Percentiles rank a stretch among this genome's conserved stretches.
phyloP scores from a whole-genome alignment of 2,797 vertebrate genomes.

The Babyrousa celebensis region DNA sequence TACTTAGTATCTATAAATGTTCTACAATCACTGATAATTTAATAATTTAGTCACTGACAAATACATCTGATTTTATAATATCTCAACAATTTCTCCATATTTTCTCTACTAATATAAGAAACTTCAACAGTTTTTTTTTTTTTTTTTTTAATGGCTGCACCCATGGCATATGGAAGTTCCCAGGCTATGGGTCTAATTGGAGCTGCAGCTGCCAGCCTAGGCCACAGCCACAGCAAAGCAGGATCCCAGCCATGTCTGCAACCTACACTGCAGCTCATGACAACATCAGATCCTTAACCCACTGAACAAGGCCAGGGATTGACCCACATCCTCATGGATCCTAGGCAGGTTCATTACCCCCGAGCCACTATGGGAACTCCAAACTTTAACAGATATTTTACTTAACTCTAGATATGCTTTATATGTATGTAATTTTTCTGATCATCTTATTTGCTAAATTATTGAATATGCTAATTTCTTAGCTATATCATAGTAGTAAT shows the following conservation, averaged over 20 bases:
- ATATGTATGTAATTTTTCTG: background rate
- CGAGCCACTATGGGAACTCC: no score
- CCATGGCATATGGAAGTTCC: no score
- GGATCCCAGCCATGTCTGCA: no score
- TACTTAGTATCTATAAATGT: background rate
- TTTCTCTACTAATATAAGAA: background rate
- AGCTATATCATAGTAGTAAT: background rate
- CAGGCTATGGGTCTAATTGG: no score
- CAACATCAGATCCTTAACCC: no score
- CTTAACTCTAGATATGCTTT: background rate
- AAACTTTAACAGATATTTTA: background rate
- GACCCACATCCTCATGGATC: no score
- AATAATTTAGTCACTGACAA: background rate
- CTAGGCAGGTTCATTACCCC: no score
- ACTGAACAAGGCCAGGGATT: no score
- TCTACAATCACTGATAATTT: background rate
- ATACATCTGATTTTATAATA: background rate
- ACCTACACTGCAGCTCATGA: no score
- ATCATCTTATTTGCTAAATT: conserved; percentile 6
- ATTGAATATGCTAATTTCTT: background rate
- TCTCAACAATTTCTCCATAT: background rate
- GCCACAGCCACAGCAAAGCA: no score
- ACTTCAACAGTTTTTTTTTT: background rate
- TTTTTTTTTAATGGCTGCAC: no score
- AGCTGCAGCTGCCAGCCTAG: no score